Evolutionary conservation across 2,113 vertebrate species (phyloP).

Genomic region (Xenopus borealis): DNA sequence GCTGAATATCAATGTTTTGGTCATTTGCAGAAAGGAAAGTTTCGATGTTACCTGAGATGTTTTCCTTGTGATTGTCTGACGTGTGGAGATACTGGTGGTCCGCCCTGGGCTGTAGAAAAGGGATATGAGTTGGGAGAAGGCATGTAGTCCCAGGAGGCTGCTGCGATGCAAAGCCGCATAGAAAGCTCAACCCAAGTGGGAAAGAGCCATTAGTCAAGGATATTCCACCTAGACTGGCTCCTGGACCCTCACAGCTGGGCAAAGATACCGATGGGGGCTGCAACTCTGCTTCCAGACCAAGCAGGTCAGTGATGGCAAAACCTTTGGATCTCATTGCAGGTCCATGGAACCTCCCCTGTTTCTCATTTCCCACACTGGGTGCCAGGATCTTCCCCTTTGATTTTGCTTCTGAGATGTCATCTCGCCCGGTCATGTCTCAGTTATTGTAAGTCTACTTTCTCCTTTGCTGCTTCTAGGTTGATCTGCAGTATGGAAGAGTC

Average conservation of each 20-base stretch:
- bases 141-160: slow-evolving; percentile 69
- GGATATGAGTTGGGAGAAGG: slow-evolving; percentile 75
- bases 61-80: slow-evolving; percentile 71
- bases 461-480: slow-evolving; percentile 39
- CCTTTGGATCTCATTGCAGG: slow-evolving; percentile 71
- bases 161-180: slow-evolving; percentile 77
- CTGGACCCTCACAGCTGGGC: slow-evolving; percentile 53
- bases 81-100: slow-evolving; percentile 64
- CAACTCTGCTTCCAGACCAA: slow-evolving; percentile 80
- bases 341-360: slow-evolving; percentile 57
- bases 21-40: not conserved
- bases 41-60: slow-evolving; percentile 72
- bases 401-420: slow-evolving; percentile 64
- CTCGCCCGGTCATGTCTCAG: slow-evolving; percentile 69
- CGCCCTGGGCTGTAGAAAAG: slow-evolving; percentile 68
- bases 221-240: slow-evolving; percentile 57
- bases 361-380: slow-evolving; percentile 62
- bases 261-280: slow-evolving; percentile 51
- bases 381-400: slow-evolving; percentile 60
- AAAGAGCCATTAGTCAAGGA: slow-evolving; percentile 66
- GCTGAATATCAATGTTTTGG: no score
- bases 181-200: slow-evolving; percentile 77
- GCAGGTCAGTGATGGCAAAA: slow-evolving; percentile 87
- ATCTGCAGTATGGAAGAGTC: slow-evolving; percentile 43
- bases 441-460: slow-evolving; percentile 38